A percentile compares a stretch with the other conserved stretches of the same genome.
Evolutionary conservation across 2,113 vertebrate species (phyloP).

Genomic region (Nicator chloris): DNA sequence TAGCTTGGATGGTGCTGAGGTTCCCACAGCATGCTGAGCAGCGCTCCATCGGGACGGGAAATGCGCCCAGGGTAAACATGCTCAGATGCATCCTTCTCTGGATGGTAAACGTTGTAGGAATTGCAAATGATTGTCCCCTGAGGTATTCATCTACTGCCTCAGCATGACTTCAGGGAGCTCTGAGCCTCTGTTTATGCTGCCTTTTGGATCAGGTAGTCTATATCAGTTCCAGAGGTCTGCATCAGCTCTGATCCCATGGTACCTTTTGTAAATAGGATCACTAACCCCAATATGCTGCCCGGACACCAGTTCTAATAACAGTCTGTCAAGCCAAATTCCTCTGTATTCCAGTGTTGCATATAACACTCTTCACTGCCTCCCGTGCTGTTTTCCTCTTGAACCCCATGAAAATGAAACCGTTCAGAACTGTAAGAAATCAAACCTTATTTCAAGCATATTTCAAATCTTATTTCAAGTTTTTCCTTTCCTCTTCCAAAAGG

Average conservation of each 20-base stretch:
- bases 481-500: neutral
- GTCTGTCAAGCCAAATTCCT: neutral
- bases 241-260: neutral
- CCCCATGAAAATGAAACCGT: neutral
- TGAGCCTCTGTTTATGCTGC: neutral
- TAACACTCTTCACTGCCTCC: neutral
- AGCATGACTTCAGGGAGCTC: neutral
- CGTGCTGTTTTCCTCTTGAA: neutral
- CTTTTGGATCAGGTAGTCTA: neutral
- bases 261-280: conserved; percentile 19
- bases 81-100: neutral
- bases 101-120: neutral
- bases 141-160: neutral
- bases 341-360: neutral
- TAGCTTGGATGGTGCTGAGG: neutral
- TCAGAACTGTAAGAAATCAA: neutral
- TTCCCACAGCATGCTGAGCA: neutral
- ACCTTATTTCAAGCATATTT: neutral
- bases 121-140: neutral
- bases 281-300: conserved; percentile 23
- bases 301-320: conserved; percentile 9
- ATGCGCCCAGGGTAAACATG: fast-evolving
- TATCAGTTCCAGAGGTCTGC: conserved; percentile 6
- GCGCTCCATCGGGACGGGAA: neutral
- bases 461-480: neutral